phyloP scores from a whole-genome alignment of 2,113 vertebrate genomes.

The Sinocyclocheilus anophthalmus region DNA sequence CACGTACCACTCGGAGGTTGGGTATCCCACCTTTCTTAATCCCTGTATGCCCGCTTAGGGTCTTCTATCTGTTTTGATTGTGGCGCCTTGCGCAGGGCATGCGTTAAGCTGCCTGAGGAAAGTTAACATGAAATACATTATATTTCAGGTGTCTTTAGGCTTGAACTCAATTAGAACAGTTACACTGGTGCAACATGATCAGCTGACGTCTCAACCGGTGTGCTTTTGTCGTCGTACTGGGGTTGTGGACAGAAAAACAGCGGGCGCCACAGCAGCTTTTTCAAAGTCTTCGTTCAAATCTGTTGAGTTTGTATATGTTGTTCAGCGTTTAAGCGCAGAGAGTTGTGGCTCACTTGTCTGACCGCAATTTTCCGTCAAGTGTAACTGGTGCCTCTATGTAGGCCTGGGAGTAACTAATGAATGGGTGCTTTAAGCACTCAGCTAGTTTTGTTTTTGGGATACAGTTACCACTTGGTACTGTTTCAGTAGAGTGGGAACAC shows the following conservation, averaged over 20 bases:
- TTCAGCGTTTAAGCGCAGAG: slow-evolving; percentile 25
- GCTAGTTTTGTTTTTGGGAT: slow-evolving; percentile 4
- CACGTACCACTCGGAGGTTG: neutral
- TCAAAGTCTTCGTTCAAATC: neutral
- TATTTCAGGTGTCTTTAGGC: neutral
- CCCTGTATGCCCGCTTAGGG: neutral
- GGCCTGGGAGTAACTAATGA: neutral
- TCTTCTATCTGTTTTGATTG: neutral
- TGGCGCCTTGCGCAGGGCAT: neutral
- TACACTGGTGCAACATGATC: neutral
- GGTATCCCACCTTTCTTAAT: neutral
- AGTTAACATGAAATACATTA: neutral
- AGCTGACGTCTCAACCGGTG: slow-evolving; percentile 10
- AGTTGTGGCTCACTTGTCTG: slow-evolving; percentile 34
- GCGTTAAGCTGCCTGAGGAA: slow-evolving; percentile 19
- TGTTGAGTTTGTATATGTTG: slow-evolving; percentile 59
- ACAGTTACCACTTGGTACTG: neutral
- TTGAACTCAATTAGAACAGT: neutral
- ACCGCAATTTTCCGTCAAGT: slow-evolving; percentile 24
- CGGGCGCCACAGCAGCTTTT: neutral
- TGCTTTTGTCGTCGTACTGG: neutral
- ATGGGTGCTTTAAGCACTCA: slow-evolving; percentile 21
- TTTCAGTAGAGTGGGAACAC: neutral
- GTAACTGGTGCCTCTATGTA: neutral
- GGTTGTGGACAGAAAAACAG: neutral